phyloP scores from a whole-genome alignment of 2,797 vertebrate species.

The Phoebastria nigripes region DNA sequence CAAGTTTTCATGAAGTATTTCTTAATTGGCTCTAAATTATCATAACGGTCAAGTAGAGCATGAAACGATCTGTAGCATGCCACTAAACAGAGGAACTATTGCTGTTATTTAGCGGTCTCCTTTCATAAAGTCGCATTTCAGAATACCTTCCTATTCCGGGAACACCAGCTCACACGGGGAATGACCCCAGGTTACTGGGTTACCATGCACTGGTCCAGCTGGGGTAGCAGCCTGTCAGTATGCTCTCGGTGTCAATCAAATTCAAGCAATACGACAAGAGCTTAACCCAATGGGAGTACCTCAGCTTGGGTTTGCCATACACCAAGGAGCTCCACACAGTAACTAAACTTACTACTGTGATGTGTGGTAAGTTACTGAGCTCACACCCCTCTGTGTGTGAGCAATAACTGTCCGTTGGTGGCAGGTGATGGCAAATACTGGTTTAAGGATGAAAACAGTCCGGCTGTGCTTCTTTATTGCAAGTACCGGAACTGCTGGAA shows the following conservation, averaged over 20 bases:
- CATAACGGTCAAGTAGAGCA: constrained; percentile 13
- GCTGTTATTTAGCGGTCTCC: not conserved
- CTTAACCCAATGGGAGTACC: not conserved
- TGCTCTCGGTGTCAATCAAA: accelerated
- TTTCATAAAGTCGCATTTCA: not conserved
- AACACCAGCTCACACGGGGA: accelerated
- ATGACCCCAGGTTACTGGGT: not conserved
- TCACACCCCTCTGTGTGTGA: not conserved
- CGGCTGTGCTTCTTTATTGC: not conserved
- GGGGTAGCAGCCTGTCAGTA: not conserved
- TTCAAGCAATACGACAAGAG: not conserved
- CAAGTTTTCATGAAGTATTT: constrained; percentile 1
- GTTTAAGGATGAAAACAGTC: not conserved
- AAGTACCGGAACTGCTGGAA: not conserved
- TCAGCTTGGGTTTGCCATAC: not conserved
- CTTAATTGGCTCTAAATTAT: constrained; percentile 13
- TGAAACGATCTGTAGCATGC: not conserved
- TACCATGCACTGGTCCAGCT: not conserved
- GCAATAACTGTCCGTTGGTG: not conserved
- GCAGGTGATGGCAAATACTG: not conserved
- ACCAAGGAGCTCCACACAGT: not conserved
- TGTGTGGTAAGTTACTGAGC: not conserved
- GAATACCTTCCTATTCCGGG: not conserved
- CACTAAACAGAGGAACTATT: not conserved
- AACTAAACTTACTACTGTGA: not conserved